Base-by-base conservation (phyloP, 2,888 invertebrate genomes). In the Hydroisotoma schaefferi region DNA sequence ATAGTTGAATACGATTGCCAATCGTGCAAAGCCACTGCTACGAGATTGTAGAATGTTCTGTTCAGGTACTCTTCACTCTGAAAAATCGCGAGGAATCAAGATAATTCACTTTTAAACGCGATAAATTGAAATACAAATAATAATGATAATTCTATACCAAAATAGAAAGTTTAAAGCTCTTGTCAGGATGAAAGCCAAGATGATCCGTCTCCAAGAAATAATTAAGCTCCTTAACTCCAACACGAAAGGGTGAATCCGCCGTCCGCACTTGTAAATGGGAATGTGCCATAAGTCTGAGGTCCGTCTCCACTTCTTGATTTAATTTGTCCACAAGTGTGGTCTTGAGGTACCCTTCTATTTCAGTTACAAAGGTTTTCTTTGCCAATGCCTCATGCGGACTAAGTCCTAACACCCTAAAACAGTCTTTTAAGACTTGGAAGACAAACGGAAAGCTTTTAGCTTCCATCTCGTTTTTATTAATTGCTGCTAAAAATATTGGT, bases 1-100 rank as follows among this genome's bases (percentile, higher is more conserved):
- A 99, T 99, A 79, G 94, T 92, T 20, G 92, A 88, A 76, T 99
- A 99, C 0, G 94, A 94, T 77, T 88, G 90, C 94, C 97, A 98
- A 78, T 99, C 95, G 72, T 98, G 94, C 47, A 97, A 80, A 6
- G 97, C 94, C 28, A 99, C 94, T 1, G 97, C 94, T 1, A 97
- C 97, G 73, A 98, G 81, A 80, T 98, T 97, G 78, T 99, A 99
- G 79, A 97, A 98, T 76, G 90, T 94, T 69, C 85, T 87, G 74
- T 94, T 93, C 68, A 99, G 82, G 78, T 97, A 95, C 75, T 90
- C 86, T 76, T 95, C 95, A 8, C 94, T 85, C 80, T 80, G 71
- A n/a, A 43, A 43, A 43, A 25, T n/a, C n/a, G n/a, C n/a, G n/a
- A n/a, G n/a, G n/a, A n/a, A n/a, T n/a, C n/a, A n/a, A n/a, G n/a